Base-by-base conservation (phyloP, 2,797 vertebrate genomes). In the Syngnathus acus region DNA sequence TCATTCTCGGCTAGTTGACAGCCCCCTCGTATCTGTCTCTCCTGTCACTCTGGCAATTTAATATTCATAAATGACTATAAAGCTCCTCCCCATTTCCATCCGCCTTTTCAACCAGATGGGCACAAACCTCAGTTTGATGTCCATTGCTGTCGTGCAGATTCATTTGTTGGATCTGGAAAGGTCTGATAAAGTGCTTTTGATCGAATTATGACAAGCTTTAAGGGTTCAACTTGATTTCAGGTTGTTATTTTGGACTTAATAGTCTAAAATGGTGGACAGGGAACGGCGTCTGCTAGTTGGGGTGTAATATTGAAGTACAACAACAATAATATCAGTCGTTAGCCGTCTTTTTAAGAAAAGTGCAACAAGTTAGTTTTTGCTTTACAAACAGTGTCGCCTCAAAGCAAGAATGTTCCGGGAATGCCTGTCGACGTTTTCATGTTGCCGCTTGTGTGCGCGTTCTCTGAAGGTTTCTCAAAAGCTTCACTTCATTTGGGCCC, bases 121-220 rank as follows among this genome's bases (percentile, higher is more conserved):
- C 32, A 32, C 32, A 32, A 60, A 23, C 67, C 60, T 38, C 37
- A 8, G 59, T 63, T 57, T 37, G 26, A 37, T 37, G 45, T 62
- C 47, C 57, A 40, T 68, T 72, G 48, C 45, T 48, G 7, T 43
- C 13, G 7, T 61, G 54, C 19, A 65, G 3, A 19, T 55, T 67
- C 64, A 71, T 69, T 68, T 55, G 9, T 21, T 55, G 64, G 47
- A 47, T 77, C 73, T 82, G 74, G 53, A 64, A 62, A 59, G 69
- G 65, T 16, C 8, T 23, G 77, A 82, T 82, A 75, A 77, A 62
- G 42, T 8, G 55, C 53, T 72, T 74, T 21, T 21, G n/a, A 21
- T 51, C 3, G 19, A 3, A 51, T 51, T 51, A 10, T 21, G 9
- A 9, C 50, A 51, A 9, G n/a, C 3, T 21, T 4, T 51, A 21